Base-by-base conservation (phyloP, 92 coral and sea anemone species). In the Phenganax subtilis region DNA sequence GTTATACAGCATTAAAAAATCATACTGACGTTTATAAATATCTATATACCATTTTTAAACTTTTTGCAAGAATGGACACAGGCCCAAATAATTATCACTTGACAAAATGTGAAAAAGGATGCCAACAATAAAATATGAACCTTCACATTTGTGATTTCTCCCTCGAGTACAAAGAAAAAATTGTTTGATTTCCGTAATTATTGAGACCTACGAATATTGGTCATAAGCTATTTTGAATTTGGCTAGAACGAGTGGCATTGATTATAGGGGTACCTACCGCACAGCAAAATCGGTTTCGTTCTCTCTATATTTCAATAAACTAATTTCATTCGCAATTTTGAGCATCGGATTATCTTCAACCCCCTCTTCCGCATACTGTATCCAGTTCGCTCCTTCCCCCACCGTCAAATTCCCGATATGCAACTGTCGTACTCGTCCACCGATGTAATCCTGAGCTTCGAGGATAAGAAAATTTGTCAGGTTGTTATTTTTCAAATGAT, bases 341-440 rank as follows among this genome's bases (percentile, higher is more conserved):
- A 69, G 73, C n/a, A 84, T 59, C 27, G 82, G 68, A 44, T 84
- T 75, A 1, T 77, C 69, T 14, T 75, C 47, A 37, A 37, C 65
- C 25, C 80, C 63, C 51, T 88, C 85, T 7, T 84, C 82, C 3
- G 85, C 89, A 51, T 56, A 84, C 51, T 93, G 97, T 17, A 93
- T 82, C 97, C 97, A 92, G 80, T 89, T 92, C 2, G 97, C 97
- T 1, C 97, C 97, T 16, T 85, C 88, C 77, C 89, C 97, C 25
- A 93, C 71, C 10, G 77, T 84, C 8, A 82, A 72, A 15, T 89
- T 92, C 7, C 86, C 85, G 16, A 89, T 87, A 5, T 83, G 76
- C 0, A 77, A 75, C 44, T 88, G 84, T 59, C 91, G 91, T 4
- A 91, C 82, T 30, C 97, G 86, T 4, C 97, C 97, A 47, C 97